Conservation (phyloP, 1,140 invertebrate species). For the Hypothenemus hampei region DNA sequence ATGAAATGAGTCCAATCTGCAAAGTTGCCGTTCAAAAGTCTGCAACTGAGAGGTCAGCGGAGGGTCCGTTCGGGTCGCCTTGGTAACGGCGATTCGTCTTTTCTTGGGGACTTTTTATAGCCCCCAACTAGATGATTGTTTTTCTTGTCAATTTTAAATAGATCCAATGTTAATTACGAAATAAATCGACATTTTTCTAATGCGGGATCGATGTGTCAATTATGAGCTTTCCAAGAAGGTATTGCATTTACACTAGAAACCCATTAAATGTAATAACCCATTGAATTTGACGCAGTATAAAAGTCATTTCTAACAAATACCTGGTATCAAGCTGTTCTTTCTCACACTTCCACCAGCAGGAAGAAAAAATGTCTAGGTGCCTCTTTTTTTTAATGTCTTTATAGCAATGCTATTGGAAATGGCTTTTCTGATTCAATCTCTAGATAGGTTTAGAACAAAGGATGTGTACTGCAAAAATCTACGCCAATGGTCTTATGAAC, state of each 20-base stretch:
- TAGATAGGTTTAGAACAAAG: not conserved
- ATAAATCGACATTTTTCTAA: not conserved
- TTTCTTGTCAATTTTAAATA: not conserved
- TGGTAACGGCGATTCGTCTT: constrained; percentile 9
- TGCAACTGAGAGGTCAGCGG: constrained; percentile 19
- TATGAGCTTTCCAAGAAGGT: not conserved
- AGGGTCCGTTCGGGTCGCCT: constrained; percentile 11
- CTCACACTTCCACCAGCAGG: constrained; percentile 2
- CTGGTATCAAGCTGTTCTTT: constrained; percentile 4
- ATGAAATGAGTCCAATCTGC: constrained; percentile 21
- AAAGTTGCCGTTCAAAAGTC: constrained; percentile 4
- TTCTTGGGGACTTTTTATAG: constrained; percentile 5
- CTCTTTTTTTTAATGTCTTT: constrained; percentile 1
- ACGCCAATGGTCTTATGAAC: too few species aligned
- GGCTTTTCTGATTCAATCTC: not conserved
- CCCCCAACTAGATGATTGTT: not conserved
- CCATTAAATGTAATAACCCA: constrained; percentile 11
- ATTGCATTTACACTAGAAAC: constrained; percentile 4
- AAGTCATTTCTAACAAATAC: not conserved
- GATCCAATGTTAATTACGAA: not conserved
- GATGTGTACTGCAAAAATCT: too few species aligned
- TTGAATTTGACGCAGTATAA: constrained; percentile 9
- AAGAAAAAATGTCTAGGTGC: not conserved
- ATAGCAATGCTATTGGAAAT: not conserved
- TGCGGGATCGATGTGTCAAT: constrained; percentile 7